Evolutionary conservation across 2,888 invertebrate species (phyloP), one percentile per base, ranked within the genome.

Genomic region (Pollenia amentaria): DNA sequence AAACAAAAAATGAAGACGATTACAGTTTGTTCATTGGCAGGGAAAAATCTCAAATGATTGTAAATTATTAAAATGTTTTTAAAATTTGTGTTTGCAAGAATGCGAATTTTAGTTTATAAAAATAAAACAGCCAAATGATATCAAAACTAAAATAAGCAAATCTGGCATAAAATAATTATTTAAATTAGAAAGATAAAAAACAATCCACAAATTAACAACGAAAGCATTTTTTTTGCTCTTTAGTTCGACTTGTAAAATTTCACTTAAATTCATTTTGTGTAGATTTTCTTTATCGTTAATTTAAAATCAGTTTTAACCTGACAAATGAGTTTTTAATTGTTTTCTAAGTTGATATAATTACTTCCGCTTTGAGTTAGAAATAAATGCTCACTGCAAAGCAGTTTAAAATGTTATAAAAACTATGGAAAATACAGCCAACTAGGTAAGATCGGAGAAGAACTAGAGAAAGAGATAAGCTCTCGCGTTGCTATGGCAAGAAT

Each of bases 311-410:
- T 48, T 46, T 72, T 79, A 87, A 87, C 55, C 70, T 83, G 79
- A 60, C 79, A 88, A 88, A 88, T 88, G 85, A 53, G 60, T 78
- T 88, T 88, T 87, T 88, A 88, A 88, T 86, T 84, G 84, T 82
- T 87, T 86, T 85, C 85, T 79, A 87, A 87, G 82, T 85, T 83
- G 78, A 51, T 21, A 60, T 84, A 82, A 84, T 84, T 77, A 69
- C 81, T 87, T 87, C 79, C 81, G 84, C 48, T 72, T 65, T 18
- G 12, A 64, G 38, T 73, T 40, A 46, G 29, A 29, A 29, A 29
- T 62, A 67, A 55, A 72, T 42, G 10, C 1, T 4, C 7, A 64
- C 16, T 55, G 3, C 12, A 57, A 64, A 55, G 55, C 14, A 51
- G 21, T 11, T 64, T 42, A 1, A 29, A 72, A 46, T 16, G 8